Evolutionary conservation across 2,113 vertebrate genomes (phyloP), one percentile per base, ranked within the genome.

Genomic region (Mystacornis crossleyi): DNA sequence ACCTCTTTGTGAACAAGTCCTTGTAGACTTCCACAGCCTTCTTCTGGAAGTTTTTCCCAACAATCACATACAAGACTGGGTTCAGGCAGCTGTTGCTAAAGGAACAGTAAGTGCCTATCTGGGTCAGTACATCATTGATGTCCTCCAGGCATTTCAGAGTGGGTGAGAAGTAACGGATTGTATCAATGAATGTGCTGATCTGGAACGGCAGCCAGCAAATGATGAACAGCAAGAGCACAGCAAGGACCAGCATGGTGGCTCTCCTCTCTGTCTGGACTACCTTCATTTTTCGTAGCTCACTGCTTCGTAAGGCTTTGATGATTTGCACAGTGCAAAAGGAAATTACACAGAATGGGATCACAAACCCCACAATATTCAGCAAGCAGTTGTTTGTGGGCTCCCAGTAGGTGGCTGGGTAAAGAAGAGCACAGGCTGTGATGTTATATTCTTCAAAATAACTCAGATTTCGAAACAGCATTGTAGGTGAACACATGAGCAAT

Each of bases 81-180:
- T 99, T 99, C 71, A 99, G 97, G 75, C 99, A 98, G 91, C 99
- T 99, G 97, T 99, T 99, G 97, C 98, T 99, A 33, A 98, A 99
- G 82, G 98, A 98, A 25, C 99, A 85, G 84, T 98, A 99, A 1
- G 85, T 93, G 60, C 98, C 97, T 47, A 99, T 81, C 94, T 99
- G 99, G 21, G 98, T 98, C 89, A 98, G 78, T 57, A 99, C 29
- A 0, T 98, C 98, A 4, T 99, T 29, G 7, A 70, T 36, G 0
- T 73, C 48, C 38, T 34, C 23, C 1, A 74, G 9, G 89, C 99
- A 99, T 10, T 95, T 87, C 1, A 23, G 7, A 23, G 98, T 53
- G 19, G 98, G 12, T 0, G 21, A 0, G 0, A 98, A 47, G 15
- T 85, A 79, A 61, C 78, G 28, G 81, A 99, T 90, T 3, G 99